phyloP scores from a whole-genome alignment of 2,888 invertebrate genomes.

The Macrostomum cliftonense region DNA sequence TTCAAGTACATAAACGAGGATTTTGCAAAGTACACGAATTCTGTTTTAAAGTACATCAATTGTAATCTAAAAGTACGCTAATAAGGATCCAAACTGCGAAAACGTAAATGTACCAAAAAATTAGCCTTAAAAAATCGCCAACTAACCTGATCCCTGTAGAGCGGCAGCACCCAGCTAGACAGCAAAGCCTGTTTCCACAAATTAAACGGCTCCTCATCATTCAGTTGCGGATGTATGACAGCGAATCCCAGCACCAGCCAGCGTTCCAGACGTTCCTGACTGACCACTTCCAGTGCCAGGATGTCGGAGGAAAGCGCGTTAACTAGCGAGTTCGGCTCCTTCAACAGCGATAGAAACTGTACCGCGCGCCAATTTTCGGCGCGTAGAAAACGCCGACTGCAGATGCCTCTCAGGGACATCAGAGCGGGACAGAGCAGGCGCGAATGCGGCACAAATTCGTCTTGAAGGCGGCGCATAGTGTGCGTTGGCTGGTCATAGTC shows the following conservation, averaged over 20 bases:
- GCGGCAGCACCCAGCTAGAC: conserved; percentile 74
- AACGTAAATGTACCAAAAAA: too few species aligned
- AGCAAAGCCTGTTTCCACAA: conserved; percentile 52
- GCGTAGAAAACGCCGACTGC: conserved; percentile 60
- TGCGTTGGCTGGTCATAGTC: conserved; percentile 87
- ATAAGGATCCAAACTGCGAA: too few species aligned
- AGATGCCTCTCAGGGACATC: conserved; percentile 66
- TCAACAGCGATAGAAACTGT: conserved; percentile 58
- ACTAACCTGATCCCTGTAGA: conserved; percentile 80
- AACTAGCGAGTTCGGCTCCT: conserved; percentile 75
- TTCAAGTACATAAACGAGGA: too few species aligned
- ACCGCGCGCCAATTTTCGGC: conserved; percentile 69
- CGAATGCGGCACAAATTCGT: conserved; percentile 81
- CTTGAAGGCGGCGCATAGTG: conserved; percentile 77
- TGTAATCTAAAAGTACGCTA: too few species aligned
- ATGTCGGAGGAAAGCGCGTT: conserved; percentile 84
- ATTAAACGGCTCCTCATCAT: conserved; percentile 6
- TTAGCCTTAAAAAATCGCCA: too few species aligned
- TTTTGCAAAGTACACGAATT: too few species aligned
- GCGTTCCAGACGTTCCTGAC: conserved; percentile 77
- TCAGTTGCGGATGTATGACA: conserved; percentile 9
- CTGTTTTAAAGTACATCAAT: too few species aligned
- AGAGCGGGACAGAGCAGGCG: conserved; percentile 59
- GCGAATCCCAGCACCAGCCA: conserved; percentile 55
- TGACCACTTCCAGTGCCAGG: conserved; percentile 90